Evolutionary conservation across 2,888 invertebrate species (phyloP).

Genomic region (Osedax fenrisi): DNA sequence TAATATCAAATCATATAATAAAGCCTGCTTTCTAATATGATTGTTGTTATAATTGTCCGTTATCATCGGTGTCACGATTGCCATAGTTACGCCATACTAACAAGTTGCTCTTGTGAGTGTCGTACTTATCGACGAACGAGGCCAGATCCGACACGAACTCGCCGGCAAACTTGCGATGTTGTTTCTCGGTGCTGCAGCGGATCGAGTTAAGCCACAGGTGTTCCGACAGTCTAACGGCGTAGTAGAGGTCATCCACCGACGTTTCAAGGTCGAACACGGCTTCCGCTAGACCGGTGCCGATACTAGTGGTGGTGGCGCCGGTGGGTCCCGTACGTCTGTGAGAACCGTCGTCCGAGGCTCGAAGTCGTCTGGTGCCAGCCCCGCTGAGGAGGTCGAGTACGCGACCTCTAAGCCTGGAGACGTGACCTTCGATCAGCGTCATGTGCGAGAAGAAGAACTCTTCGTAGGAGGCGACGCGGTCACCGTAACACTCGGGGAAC

Average conservation of each 20-base stretch:
- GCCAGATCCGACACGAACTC: constrained; percentile 49
- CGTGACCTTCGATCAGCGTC: constrained; percentile 49
- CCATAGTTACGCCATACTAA: too few species aligned
- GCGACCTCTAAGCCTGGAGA: constrained; percentile 53
- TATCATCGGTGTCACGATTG: too few species aligned
- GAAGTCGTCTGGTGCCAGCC: constrained; percentile 50
- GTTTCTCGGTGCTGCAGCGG: constrained; percentile 51
- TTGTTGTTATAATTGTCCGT: too few species aligned
- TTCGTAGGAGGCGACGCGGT: constrained; percentile 41
- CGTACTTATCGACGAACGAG: constrained; percentile 52
- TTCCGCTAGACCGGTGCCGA: constrained; percentile 37
- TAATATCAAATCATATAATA: too few species aligned
- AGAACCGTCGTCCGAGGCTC: not conserved
- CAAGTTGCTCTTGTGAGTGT: constrained; percentile 66
- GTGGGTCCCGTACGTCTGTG: constrained; percentile 13
- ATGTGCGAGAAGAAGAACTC: constrained; percentile 70
- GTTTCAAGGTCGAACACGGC: constrained; percentile 48
- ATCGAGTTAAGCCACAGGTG: constrained; percentile 61
- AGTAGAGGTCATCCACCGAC: constrained; percentile 61
- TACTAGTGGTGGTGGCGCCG: constrained; percentile 2
- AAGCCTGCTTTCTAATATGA: too few species aligned
- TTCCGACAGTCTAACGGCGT: constrained; percentile 58
- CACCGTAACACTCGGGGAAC: constrained; percentile 47
- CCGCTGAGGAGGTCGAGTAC: constrained; percentile 50
- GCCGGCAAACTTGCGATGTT: constrained; percentile 48